Base-by-base conservation (phyloP, 2,888 invertebrate genomes). In the Ophioninae sp. region DNA sequence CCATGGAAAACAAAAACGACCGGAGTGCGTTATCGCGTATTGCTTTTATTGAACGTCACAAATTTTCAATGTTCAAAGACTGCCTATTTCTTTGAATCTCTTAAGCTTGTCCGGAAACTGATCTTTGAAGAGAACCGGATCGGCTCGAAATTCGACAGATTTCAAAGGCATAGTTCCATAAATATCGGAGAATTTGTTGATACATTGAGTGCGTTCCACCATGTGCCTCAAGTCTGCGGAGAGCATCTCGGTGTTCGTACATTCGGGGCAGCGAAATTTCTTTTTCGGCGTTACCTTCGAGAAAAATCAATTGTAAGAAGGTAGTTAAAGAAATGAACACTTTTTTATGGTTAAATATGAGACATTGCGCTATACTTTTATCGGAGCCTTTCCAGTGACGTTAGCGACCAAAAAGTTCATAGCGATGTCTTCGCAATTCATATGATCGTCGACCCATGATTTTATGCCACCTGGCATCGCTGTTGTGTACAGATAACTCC, bases 371-470 rank as follows among this genome's bases (percentile, higher is more conserved):
- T 13, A 77, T 86, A 96, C 96, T 94, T 98, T 98, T 79, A 99
- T 98, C 0, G 99, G 98, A 1, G 98, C 96, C 93, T 98, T 98
- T 88, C 97, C 96, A 0, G 99, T 99, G 22, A 97, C 93, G 92
- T 99, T 98, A 2, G 98, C 97, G 44, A 99, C 97, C 6, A 99
- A 95, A 93, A 99, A 99, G 93, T 99, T 99, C 98, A 99, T 99
- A 0, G 99, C 99, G 88, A 99, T 98, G 91, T 99, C 99, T 93
- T 99, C 99, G 92, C 99, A 99, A 93, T 99, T 99, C 97, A 99
- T 98, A 91, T 97, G 96, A 20, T 97, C 96, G 92, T 99, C 99
- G 0, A 99, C 98, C 97, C 97, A 98, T 77, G 95, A 94, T 82
- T 96, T 96, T 64, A 99, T 96, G 88, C 96, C 95, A 0, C 95